Conservation (phyloP, 2,888 invertebrate species). For the Esperia sulphurella region DNA sequence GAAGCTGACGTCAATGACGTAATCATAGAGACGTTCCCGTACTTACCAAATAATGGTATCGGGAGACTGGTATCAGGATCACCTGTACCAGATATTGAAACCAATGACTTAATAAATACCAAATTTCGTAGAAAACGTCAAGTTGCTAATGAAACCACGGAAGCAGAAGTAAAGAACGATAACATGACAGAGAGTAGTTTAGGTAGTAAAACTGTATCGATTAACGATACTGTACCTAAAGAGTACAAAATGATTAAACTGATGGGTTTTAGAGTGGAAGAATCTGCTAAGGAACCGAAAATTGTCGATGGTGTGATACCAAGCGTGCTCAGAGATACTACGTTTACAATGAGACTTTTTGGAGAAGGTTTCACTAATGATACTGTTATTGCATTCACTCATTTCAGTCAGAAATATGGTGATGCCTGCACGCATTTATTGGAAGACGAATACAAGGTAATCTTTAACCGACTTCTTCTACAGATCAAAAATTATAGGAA, state of each 20-base stretch:
- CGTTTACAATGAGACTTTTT: constrained; percentile 53
- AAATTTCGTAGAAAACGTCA: neutral
- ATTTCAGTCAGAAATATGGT: constrained; percentile 35
- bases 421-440: constrained; percentile 38
- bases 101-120: neutral
- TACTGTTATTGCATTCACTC: constrained; percentile 59
- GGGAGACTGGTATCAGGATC: neutral
- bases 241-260: constrained; percentile 20
- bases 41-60: constrained; percentile 8
- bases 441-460: constrained; percentile 50
- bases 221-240: neutral
- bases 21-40: constrained; percentile 29
- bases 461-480: too few species aligned
- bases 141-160: neutral
- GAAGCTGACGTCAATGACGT: constrained; percentile 18
- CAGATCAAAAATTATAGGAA: too few species aligned
- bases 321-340: constrained; percentile 50
- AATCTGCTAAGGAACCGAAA: constrained; percentile 58
- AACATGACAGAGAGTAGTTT: constrained; percentile 12
- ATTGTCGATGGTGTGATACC: constrained; percentile 59
- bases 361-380: constrained; percentile 49
- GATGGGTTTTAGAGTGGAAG: constrained; percentile 58
- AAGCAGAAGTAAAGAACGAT: neutral
- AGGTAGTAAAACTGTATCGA: constrained; percentile 12
- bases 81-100: neutral